phyloP scores from a whole-genome alignment of 2,888 invertebrate species.

The Volucella inanis region DNA sequence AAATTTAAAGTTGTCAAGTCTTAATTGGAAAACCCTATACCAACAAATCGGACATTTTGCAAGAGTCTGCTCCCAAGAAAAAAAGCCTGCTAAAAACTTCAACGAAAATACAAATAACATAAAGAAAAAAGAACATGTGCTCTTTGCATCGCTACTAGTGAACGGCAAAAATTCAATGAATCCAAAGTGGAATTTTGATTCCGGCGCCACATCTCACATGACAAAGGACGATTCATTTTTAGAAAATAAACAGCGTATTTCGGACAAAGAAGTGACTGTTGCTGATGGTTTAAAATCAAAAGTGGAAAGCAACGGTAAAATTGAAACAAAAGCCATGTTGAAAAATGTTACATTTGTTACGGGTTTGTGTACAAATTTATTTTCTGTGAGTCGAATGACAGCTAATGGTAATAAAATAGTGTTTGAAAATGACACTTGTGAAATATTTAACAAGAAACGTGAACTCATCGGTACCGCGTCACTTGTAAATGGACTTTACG shows the following conservation, averaged over 20 bases:
- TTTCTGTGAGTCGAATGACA: slow-evolving; percentile 18
- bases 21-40: too few species aligned
- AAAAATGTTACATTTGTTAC: slow-evolving; percentile 8
- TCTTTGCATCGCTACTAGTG: neutral
- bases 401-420: slow-evolving; percentile 14
- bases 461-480: slow-evolving; percentile 9
- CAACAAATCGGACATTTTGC: slow-evolving; percentile 5
- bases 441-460: slow-evolving; percentile 9
- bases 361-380: neutral
- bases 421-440: slow-evolving; percentile 14
- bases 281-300: too few species aligned
- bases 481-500: slow-evolving; percentile 12
- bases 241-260: slow-evolving; percentile 7
- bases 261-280: slow-evolving; percentile 2
- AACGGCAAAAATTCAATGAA: slow-evolving; percentile 8
- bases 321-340: too few species aligned
- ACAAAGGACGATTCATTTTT: neutral
- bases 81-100: neutral
- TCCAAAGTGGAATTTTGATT: too few species aligned
- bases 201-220: too few species aligned
- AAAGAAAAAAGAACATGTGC: slow-evolving; percentile 3
- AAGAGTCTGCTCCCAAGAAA: neutral
- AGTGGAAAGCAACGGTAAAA: too few species aligned
- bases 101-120: neutral
- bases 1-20: too few species aligned